Evolutionary conservation across 2,797 vertebrate genomes (phyloP).

Genomic region (Cichlasoma orientale): DNA sequence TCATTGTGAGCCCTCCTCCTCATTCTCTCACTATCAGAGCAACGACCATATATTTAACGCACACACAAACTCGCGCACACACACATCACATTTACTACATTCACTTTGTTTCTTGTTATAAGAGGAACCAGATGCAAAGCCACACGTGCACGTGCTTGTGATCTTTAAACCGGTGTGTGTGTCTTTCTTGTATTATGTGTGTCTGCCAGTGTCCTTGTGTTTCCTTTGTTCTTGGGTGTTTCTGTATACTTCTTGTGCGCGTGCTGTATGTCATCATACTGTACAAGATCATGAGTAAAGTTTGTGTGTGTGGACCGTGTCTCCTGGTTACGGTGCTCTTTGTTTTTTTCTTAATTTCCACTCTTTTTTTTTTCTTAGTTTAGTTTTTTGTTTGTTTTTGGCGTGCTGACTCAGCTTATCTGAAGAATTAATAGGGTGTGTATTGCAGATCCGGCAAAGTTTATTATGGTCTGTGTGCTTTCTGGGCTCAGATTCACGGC

Average conservation of each 20-base stretch:
- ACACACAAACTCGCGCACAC: conserved; percentile 28
- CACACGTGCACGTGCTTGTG: conserved; percentile 50
- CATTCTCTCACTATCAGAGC: conserved; percentile 72
- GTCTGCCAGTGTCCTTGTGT: conserved; percentile 10
- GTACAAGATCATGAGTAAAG: not conserved
- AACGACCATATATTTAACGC: conserved; percentile 52
- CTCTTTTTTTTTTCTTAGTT: conserved; percentile 4
- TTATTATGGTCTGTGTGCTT: conserved; percentile 71
- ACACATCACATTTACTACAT: conserved; percentile 56
- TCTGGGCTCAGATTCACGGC: conserved; percentile 62
- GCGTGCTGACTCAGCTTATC: conserved; percentile 77
- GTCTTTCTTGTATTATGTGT: not conserved
- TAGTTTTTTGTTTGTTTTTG: not conserved
- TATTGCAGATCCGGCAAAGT: conserved; percentile 58
- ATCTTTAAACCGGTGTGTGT: conserved; percentile 25
- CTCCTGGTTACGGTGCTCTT: conserved; percentile 26
- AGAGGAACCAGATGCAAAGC: conserved; percentile 77
- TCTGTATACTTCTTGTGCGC: conserved; percentile 5
- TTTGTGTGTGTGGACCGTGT: conserved; percentile 8
- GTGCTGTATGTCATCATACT: conserved; percentile 1
- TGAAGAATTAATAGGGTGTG: conserved; percentile 64
- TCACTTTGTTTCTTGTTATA: conserved; percentile 74
- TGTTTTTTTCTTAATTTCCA: conserved; percentile 42
- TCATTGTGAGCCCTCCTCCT: conserved; percentile 46
- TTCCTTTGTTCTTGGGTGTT: conserved; percentile 41